Percentiles rank a stretch among this genome's conserved stretches.
Evolutionary conservation across 2,113 vertebrate species (phyloP).

Genomic region (Physeter macrocephalus): DNA sequence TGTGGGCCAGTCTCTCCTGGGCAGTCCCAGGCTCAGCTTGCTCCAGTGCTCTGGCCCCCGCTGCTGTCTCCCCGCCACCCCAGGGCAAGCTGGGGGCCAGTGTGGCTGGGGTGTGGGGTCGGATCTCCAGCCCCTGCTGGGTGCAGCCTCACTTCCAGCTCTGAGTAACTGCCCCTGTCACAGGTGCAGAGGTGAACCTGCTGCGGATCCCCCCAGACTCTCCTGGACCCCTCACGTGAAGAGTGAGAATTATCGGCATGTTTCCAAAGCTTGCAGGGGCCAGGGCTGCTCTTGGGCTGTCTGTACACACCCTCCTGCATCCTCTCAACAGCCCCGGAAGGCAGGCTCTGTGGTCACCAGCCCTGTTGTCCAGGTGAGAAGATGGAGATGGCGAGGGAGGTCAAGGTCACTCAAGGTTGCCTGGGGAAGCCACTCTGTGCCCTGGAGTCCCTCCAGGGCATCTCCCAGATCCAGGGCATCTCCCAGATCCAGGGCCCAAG

Average conservation of each 20-base stretch:
- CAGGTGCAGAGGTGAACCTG: background rate
- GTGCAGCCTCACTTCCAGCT: background rate
- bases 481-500: background rate
- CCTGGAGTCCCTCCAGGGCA: accelerated
- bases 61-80: too few species aligned
- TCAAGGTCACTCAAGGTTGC: background rate
- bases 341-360: background rate
- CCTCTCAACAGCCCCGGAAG: background rate
- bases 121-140: too few species aligned
- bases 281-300: accelerated
- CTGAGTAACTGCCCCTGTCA: accelerated
- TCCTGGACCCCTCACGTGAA: accelerated
- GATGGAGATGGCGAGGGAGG: accelerated
- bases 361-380: background rate
- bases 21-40: accelerated
- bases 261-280: background rate
- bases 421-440: accelerated
- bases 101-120: background rate
- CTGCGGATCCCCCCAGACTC: too few species aligned
- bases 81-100: too few species aligned
- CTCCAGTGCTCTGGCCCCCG: too few species aligned
- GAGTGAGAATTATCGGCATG: background rate
- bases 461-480: background rate
- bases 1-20: background rate
- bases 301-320: accelerated